Evolutionary conservation across 2,797 vertebrate species (phyloP).

Genomic region (Sebastes baramenuke): DNA sequence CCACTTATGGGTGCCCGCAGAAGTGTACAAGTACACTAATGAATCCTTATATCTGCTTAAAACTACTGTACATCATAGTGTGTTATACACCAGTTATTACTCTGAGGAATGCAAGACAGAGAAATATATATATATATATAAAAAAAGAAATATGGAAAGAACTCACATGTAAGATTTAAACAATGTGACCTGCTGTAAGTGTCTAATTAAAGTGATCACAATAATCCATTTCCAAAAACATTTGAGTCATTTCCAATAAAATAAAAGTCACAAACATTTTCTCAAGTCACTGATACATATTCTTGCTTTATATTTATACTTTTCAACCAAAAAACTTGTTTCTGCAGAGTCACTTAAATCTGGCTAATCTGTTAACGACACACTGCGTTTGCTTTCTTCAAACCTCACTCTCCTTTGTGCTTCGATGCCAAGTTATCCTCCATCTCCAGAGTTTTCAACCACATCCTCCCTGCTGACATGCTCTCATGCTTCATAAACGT

Average conservation of each 20-base stretch:
- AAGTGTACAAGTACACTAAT: neutral
- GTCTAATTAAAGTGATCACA: neutral
- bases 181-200: neutral
- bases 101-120: neutral
- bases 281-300: neutral
- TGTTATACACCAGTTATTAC: neutral
- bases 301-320: neutral
- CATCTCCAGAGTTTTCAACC: constrained; percentile 32
- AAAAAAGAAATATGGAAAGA: neutral
- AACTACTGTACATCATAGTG: too few relatives aligned
- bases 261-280: neutral
- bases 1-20: neutral
- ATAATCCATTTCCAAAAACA: neutral
- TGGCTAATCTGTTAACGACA: neutral
- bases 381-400: neutral
- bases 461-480: constrained; percentile 48
- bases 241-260: neutral
- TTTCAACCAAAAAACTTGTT: neutral
- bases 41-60: neutral
- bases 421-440: neutral
- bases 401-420: too few relatives aligned
- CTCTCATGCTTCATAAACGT: neutral
- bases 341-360: neutral
- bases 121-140: neutral
- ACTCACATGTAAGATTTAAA: neutral